phyloP scores from a whole-genome alignment of 2,888 invertebrate genomes.

The Agelastica alni region DNA sequence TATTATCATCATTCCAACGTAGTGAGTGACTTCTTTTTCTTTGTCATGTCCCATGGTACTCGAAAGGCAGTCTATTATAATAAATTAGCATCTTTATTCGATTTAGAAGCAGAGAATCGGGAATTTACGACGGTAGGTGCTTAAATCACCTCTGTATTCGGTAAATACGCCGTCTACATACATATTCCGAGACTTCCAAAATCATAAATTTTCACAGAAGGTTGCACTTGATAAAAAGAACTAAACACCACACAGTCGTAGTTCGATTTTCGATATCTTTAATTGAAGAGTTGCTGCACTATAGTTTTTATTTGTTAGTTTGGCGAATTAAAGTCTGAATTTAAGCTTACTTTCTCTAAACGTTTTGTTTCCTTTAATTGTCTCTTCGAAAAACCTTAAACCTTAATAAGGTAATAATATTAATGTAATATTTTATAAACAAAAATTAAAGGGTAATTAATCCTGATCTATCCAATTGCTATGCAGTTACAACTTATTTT shows the following conservation, averaged over 20 bases:
- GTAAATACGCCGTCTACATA: conserved; percentile 22
- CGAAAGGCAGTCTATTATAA: conserved; percentile 14
- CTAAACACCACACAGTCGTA: neutral
- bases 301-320: too few species aligned
- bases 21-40: neutral
- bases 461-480: too few species aligned
- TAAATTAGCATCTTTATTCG: conserved; percentile 24
- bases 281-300: neutral
- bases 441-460: too few species aligned
- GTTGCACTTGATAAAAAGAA: conserved; percentile 1
- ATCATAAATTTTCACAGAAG: conserved; percentile 17
- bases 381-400: too few species aligned
- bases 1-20: neutral
- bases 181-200: conserved; percentile 12
- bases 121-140: conserved; percentile 17
- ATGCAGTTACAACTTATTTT: too few species aligned
- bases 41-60: neutral
- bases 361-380: too few species aligned
- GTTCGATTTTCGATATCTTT: neutral
- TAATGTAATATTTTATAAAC: too few species aligned
- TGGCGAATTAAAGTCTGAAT: too few species aligned
- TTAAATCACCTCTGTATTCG: conserved; percentile 17
- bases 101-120: conserved; percentile 17
- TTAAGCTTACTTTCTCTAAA: too few species aligned
- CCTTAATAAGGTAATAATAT: too few species aligned